A percentile compares a stretch with the other conserved stretches of the same genome.
phyloP scores from a whole-genome alignment of 2,888 invertebrate species.

The Tipula unca region DNA sequence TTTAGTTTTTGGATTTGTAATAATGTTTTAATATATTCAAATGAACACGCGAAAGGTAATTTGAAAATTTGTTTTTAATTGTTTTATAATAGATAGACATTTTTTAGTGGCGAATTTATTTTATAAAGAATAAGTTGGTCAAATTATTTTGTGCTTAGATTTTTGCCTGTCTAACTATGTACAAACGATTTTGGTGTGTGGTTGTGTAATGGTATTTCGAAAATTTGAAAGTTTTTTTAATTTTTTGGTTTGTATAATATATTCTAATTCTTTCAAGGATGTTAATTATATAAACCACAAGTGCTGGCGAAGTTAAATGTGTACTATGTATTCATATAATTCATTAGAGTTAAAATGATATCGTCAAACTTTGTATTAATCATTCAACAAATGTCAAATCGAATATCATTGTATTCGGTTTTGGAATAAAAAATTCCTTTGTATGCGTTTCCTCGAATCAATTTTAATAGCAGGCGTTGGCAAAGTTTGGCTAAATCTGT shows the following conservation, averaged over 20 bases:
- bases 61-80: constrained; percentile 8
- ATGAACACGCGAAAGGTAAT: constrained; percentile 8
- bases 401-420: too few relatives aligned
- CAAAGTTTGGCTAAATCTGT: too few relatives aligned
- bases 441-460: too few relatives aligned
- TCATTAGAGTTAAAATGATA: too few relatives aligned
- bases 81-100: neutral
- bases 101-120: neutral
- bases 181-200: neutral
- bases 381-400: too few relatives aligned
- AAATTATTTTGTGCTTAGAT: neutral
- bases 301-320: neutral
- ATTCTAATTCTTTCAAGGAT: neutral
- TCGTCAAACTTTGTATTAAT: too few relatives aligned
- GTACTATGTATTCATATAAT: too few relatives aligned
- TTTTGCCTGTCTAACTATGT: neutral
- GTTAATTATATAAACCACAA: neutral
- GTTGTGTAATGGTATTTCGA: neutral
- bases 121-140: neutral
- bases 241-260: neutral
- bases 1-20: neutral
- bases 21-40: neutral
- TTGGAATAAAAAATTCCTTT: too few relatives aligned
- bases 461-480: too few relatives aligned
- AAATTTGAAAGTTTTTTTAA: neutral